phyloP scores from a whole-genome alignment of 2,797 vertebrate genomes.

The Megalops cyprinoides region DNA sequence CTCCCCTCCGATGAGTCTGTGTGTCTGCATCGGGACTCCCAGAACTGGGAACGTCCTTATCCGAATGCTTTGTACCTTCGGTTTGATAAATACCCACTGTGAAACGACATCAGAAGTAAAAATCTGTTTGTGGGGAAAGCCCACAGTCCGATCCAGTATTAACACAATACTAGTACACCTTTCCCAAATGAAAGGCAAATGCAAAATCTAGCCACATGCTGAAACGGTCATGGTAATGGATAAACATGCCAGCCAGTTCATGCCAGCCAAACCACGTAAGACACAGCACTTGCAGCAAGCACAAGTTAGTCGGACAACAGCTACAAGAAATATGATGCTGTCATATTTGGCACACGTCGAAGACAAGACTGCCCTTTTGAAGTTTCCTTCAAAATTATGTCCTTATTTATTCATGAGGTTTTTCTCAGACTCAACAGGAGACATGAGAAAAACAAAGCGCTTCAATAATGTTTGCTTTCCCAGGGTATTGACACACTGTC shows the following conservation, averaged over 20 bases:
- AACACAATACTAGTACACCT: no score
- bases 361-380: neutral
- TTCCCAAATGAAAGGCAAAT: no score
- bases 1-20: neutral
- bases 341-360: neutral
- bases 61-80: no score
- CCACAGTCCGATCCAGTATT: neutral
- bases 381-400: neutral
- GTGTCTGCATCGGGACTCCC: neutral
- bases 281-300: no score
- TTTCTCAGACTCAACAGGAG: no score
- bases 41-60: no score
- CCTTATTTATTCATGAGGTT: neutral
- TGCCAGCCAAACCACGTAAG: no score
- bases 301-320: neutral
- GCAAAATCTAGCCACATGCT: no score
- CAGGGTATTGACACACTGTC: neutral
- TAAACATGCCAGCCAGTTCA: no score
- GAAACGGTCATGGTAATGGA: no score
- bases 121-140: neutral
- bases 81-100: neutral
- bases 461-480: neutral
- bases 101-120: neutral
- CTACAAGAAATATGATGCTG: neutral
- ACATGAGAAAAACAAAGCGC: no score